Evolutionary conservation across 2,113 vertebrate species (phyloP), one percentile per base, ranked within the genome.

Genomic region (Grus americana): DNA sequence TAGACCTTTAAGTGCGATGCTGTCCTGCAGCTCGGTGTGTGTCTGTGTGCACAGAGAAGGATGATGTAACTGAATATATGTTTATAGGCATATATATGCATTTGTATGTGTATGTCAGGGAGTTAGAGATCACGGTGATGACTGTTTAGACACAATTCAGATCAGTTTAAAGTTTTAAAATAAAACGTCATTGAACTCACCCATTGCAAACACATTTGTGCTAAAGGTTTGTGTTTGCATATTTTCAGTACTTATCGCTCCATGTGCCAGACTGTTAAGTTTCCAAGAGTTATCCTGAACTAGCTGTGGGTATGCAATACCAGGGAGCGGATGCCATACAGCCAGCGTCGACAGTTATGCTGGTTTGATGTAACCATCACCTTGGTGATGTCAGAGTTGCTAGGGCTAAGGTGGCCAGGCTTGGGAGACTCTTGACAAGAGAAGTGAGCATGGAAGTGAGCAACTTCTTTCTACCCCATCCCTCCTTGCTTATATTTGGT

Each of bases 261-360:
- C 32, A 5, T 32, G 8, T 61, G 54, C 15, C 8, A 17, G 68
- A 36, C 32, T 36, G 40, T 38, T 30, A 67, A 16, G 6, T 78
- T 54, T 70, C 47, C 55, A 70, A 61, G 9, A 22, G 4, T 24
- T 20, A 32, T 11, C 20, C 44, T 42, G 44, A 52, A 54, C 32
- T 27, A 62, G 34, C 27, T 62, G 47, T 38, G 22, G 11, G 5
- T 27, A 3, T 52, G 16, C 10, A 42, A 7, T 12, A 17, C 24
- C 67, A 20, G 15, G 20, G 21, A 73, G 50, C 18, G 32, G 29
- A 44, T 36, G 68, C 17, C 59, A 36, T 10, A 21, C 27, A 8
- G 27, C 14, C 11, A 57, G 16, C 1, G 0, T 5, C 42, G 24
- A 32, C 36, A 49, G 26, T 16, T 81, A 2, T 9, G 11, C 26